A percentile compares a stretch with the other conserved stretches of the same genome.
Evolutionary conservation across 2,888 invertebrate species (phyloP).

Genomic region (Phragmatobia fuliginosa): DNA sequence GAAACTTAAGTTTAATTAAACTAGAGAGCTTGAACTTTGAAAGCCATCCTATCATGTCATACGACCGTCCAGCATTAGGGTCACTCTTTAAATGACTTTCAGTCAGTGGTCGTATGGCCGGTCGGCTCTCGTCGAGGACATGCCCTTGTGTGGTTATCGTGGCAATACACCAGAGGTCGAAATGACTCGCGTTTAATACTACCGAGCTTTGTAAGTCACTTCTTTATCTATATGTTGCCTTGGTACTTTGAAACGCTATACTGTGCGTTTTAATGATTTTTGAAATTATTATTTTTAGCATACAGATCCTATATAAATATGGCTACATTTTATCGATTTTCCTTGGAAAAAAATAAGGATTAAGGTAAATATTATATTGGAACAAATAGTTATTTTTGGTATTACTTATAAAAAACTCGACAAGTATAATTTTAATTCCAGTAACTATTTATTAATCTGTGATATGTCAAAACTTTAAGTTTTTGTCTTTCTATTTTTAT

Average conservation of each 20-base stretch:
- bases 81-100: conserved; percentile 43
- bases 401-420: too few species aligned
- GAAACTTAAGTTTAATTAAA: conserved; percentile 25
- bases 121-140: conserved; percentile 27
- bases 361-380: too few species aligned
- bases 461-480: too few species aligned
- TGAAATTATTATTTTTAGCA: neutral
- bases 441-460: too few species aligned
- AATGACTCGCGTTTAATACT: conserved; percentile 29
- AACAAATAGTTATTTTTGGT: too few species aligned
- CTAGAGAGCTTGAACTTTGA: too few species aligned
- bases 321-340: neutral
- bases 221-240: conserved; percentile 17
- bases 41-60: conserved; percentile 24
- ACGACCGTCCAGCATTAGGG: conserved; percentile 18
- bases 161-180: conserved; percentile 34
- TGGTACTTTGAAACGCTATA: conserved; percentile 9
- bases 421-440: too few species aligned
- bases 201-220: neutral
- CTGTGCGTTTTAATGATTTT: neutral
- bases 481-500: too few species aligned
- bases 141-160: conserved; percentile 35
- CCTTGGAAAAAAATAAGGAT: too few species aligned
- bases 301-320: neutral
- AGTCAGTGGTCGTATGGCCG: conserved; percentile 38